These are phyloP conservation scores for Passerina amoena DNA, from an alignment of 2,113 vertebrate genomes.

Conservation along the genomic window DNA sequence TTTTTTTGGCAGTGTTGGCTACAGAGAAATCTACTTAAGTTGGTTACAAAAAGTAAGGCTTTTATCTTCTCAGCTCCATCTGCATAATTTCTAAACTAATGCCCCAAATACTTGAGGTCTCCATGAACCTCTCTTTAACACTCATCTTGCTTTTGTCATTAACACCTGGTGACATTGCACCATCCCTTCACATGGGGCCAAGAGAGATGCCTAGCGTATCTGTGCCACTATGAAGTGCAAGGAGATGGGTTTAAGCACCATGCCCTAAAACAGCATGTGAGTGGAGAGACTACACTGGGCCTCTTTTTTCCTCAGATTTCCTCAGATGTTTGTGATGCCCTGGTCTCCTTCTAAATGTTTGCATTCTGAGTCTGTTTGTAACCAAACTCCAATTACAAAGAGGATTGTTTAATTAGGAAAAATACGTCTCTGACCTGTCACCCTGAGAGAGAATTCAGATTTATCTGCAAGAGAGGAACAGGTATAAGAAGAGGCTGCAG, in stretches of 20 bases:
- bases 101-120: not conserved
- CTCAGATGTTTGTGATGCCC: not conserved
- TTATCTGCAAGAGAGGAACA: not conserved
- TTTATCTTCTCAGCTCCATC: not conserved
- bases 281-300: not conserved
- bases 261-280: not conserved
- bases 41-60: not conserved
- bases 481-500: not conserved
- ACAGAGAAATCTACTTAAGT: not conserved
- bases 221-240: not conserved
- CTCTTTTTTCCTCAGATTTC: not conserved
- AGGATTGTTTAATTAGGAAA: not conserved
- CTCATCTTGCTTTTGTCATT: not conserved
- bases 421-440: not conserved
- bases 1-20: not conserved
- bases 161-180: not conserved
- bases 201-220: not conserved
- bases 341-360: not conserved
- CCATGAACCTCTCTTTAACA: not conserved
- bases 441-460: not conserved
- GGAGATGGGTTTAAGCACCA: not conserved
- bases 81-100: not conserved
- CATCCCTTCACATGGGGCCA: not conserved
- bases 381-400: not conserved
- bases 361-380: not conserved